phyloP scores from a whole-genome alignment of 2,113 vertebrate species.

The Halcyon senegalensis region DNA sequence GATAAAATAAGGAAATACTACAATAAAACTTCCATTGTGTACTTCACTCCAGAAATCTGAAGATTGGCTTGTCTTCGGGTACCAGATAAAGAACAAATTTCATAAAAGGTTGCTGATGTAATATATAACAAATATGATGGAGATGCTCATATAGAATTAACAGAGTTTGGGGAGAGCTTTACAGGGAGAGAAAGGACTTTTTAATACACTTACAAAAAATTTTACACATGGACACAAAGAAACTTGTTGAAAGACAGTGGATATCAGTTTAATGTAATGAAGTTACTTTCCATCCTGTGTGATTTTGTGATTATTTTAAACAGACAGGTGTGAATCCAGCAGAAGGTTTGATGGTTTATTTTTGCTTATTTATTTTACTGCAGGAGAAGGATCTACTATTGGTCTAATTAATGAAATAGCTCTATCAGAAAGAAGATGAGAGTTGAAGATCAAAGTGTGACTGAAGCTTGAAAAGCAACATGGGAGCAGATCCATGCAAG shows the following conservation, averaged over 20 bases:
- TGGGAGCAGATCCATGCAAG: slow-evolving; percentile 24
- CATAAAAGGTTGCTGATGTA: slow-evolving; percentile 12
- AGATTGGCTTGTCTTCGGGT: background rate
- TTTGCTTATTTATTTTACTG: slow-evolving; percentile 42
- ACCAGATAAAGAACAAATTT: background rate
- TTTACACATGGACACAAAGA: background rate
- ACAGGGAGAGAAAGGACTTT: background rate
- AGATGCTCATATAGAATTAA: background rate
- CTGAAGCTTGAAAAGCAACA: slow-evolving; percentile 40
- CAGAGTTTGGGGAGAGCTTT: background rate
- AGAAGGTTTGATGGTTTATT: background rate
- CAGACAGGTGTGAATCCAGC: slow-evolving; percentile 11
- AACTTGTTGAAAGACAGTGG: background rate
- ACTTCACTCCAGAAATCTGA: background rate
- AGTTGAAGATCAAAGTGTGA: slow-evolving; percentile 65
- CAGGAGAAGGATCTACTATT: background rate
- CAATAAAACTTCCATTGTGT: background rate
- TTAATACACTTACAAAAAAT: background rate
- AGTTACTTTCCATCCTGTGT: background rate
- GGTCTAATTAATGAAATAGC: slow-evolving; percentile 43
- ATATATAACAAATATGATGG: background rate
- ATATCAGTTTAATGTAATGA: slow-evolving; percentile 3
- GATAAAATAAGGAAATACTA: slow-evolving; percentile 50
- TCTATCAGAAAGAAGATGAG: slow-evolving; percentile 51
- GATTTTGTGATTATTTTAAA: slow-evolving; percentile 39